A percentile compares a stretch with the other conserved stretches of the same genome.
phyloP scores from a whole-genome alignment of 2,888 invertebrate genomes.

The Caprella mutica region DNA sequence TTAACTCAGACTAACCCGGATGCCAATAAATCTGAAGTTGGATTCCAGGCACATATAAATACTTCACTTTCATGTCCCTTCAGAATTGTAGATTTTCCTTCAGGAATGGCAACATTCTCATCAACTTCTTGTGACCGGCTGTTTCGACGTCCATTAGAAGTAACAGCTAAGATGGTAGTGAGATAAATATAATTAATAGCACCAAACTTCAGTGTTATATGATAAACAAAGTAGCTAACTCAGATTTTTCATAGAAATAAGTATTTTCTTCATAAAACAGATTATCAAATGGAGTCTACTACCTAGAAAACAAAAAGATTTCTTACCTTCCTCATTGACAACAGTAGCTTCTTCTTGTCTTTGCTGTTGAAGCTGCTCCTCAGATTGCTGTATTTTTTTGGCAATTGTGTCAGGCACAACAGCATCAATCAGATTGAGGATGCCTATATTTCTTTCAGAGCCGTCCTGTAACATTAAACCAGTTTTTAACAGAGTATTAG shows the following conservation, averaged over 20 bases:
- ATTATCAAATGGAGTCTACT: no score
- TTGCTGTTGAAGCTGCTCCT: slow-evolving; percentile 62
- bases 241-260: no score
- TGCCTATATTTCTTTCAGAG: slow-evolving; percentile 75
- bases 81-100: slow-evolving; percentile 84
- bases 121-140: slow-evolving; percentile 37
- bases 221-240: no score
- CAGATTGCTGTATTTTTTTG: slow-evolving; percentile 57
- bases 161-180: neutral
- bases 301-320: slow-evolving; percentile 79
- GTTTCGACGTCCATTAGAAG: neutral
- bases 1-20: slow-evolving; percentile 56
- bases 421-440: slow-evolving; percentile 91
- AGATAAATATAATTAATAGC: no score
- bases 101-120: slow-evolving; percentile 76
- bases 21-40: slow-evolving; percentile 89
- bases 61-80: slow-evolving; percentile 97
- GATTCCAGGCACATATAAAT: slow-evolving; percentile 99
- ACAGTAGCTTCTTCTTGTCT: slow-evolving; percentile 73
- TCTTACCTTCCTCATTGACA: slow-evolving; percentile 63
- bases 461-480: slow-evolving; percentile 50
- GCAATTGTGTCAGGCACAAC: slow-evolving; percentile 86
- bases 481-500: no score
- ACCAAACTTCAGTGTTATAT: no score
- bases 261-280: no score